These are phyloP conservation scores for Diplosoma virens DNA, from an alignment of 23 tunicate genomes.

Conservation along the genomic window DNA sequence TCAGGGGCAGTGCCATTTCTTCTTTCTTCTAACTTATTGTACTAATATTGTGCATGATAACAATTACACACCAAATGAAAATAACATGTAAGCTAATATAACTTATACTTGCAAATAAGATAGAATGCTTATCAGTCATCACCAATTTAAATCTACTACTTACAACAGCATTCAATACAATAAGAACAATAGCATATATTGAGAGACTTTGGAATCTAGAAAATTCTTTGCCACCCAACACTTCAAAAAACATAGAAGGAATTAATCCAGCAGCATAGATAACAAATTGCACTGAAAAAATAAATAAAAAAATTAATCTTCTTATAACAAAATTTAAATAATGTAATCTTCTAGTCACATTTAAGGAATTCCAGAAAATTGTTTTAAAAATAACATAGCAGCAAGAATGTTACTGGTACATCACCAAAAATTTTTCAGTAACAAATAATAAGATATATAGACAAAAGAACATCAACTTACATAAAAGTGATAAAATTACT, in stretches of 20 bases:
- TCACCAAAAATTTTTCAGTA: too few relatives aligned
- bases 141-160: too few relatives aligned
- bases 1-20: too few relatives aligned
- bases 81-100: too few relatives aligned
- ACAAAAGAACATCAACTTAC: slow-evolving; percentile 41
- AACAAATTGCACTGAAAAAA: slow-evolving; percentile 76
- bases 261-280: slow-evolving; percentile 92
- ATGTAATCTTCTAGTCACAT: too few relatives aligned
- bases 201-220: slow-evolving; percentile 43
- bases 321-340: background rate
- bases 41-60: background rate
- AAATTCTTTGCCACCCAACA: slow-evolving; percentile 66
- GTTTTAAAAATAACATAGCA: too few relatives aligned
- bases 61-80: background rate
- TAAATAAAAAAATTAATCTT: background rate
- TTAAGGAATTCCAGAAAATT: too few relatives aligned
- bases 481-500: slow-evolving; percentile 33
- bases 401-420: too few relatives aligned
- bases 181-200: slow-evolving; percentile 58
- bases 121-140: too few relatives aligned
- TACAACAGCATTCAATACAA: slow-evolving; percentile 87
- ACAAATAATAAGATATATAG: background rate
- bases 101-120: too few relatives aligned
- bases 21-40: too few relatives aligned
- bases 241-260: slow-evolving; percentile 79